Evolutionary conservation across 2,797 vertebrate genomes (phyloP).

Genomic region (Channa striata): DNA sequence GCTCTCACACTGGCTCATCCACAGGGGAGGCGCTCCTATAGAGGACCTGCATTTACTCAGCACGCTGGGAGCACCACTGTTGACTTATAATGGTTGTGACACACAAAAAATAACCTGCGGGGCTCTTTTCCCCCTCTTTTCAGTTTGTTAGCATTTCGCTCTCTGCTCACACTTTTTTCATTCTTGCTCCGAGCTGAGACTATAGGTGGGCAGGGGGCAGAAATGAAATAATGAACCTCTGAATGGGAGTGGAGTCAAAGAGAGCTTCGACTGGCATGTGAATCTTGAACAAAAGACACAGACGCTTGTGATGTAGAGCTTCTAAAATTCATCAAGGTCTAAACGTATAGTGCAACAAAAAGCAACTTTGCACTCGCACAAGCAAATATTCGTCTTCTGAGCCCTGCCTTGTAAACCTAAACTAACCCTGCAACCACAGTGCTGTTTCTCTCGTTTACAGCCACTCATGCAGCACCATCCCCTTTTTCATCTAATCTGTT

Average conservation of each 20-base stretch:
- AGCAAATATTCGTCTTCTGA: conserved; percentile 36
- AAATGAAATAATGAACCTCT: conserved; percentile 34
- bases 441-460: conserved; percentile 35
- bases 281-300: conserved; percentile 9
- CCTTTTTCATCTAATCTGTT: conserved; percentile 55
- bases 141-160: conserved; percentile 47
- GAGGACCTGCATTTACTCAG: conserved; percentile 64
- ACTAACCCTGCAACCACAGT: conserved; percentile 41
- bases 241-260: conserved; percentile 15
- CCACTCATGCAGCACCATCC: conserved; percentile 20
- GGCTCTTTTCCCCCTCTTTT: conserved; percentile 35
- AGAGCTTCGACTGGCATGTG: conserved; percentile 18
- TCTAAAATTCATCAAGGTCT: conserved; percentile 1
- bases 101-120: conserved; percentile 68
- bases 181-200: conserved; percentile 28
- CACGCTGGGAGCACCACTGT: conserved; percentile 62
- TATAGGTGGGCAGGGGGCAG: conserved; percentile 19
- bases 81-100: conserved; percentile 75
- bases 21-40: conserved; percentile 60
- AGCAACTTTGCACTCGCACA: conserved; percentile 12
- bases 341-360: conserved; percentile 26
- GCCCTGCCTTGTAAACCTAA: conserved; percentile 37
- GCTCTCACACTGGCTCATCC: conserved; percentile 70
- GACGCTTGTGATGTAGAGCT: neutral
- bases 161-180: conserved; percentile 30